Evolutionary conservation across 2,888 invertebrate species (phyloP).

Genomic region (Crematogaster levior): DNA sequence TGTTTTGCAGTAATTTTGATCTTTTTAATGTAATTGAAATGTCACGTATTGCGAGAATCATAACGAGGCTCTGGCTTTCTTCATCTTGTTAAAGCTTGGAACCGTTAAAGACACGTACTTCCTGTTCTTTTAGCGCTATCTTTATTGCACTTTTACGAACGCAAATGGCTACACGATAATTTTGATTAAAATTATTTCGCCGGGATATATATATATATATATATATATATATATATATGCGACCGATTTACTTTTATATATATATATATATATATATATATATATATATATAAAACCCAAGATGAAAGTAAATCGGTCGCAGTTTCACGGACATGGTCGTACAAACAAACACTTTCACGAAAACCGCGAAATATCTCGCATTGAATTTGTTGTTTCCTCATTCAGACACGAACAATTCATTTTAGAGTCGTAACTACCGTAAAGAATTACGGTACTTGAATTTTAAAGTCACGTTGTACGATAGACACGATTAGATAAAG

Average conservation of each 20-base stretch:
- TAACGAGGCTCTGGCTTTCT: conserved; percentile 22
- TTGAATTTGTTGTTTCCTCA: conserved; percentile 5
- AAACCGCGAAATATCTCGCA: neutral
- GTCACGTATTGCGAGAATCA: conserved; percentile 3
- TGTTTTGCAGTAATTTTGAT: conserved; percentile 11
- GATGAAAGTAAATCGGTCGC: conserved; percentile 62
- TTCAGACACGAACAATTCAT: neutral
- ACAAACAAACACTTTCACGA: conserved; percentile 38
- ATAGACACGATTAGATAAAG: conserved; percentile 2
- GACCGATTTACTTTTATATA: no score
- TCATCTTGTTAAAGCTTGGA: neutral
- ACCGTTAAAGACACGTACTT: conserved; percentile 14
- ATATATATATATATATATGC: no score
- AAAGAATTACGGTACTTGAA: conserved; percentile 8
- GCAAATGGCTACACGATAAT: neutral
- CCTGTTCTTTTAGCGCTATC: neutral
- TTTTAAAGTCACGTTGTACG: neutral
- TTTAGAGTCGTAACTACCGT: neutral
- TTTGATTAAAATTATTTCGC: conserved; percentile 30
- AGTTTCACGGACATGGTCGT: conserved; percentile 61
- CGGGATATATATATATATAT: neutral
- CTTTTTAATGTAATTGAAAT: conserved; percentile 24
- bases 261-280: no score
- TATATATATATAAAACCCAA: neutral
- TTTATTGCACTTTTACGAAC: conserved; percentile 1